phyloP scores from a whole-genome alignment of 2,888 invertebrate genomes.

The Callyntrura guangdongensis region DNA sequence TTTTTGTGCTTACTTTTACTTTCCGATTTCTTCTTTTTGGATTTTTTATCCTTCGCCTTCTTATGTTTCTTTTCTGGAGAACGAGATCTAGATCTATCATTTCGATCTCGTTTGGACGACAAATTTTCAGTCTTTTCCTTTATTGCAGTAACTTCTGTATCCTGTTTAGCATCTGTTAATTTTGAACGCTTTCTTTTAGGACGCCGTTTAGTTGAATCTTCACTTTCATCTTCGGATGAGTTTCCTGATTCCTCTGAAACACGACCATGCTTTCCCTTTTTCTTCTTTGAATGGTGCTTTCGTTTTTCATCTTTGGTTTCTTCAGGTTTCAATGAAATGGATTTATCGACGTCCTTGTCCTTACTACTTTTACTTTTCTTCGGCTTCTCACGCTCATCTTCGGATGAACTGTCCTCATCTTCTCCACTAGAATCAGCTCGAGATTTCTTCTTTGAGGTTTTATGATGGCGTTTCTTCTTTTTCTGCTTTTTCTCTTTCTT shows the following conservation, averaged over 20 bases:
- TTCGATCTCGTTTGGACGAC: constrained; percentile 47
- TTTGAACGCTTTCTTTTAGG: constrained; percentile 69
- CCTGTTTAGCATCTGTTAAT: constrained; percentile 47
- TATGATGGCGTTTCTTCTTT: constrained; percentile 72
- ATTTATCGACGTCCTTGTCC: constrained; percentile 65
- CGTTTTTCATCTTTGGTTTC: constrained; percentile 68
- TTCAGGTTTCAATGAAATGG: constrained; percentile 79
- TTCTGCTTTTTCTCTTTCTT: constrained; percentile 79
- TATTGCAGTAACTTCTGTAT: neutral
- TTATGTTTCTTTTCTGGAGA: constrained; percentile 65
- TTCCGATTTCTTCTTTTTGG: constrained; percentile 75
- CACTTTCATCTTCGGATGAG: constrained; percentile 71
- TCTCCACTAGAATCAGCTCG: constrained; percentile 82
- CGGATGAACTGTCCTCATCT: constrained; percentile 78
- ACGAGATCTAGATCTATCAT: constrained; percentile 55
- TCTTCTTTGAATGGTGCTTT: constrained; percentile 70
- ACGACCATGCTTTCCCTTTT: constrained; percentile 54
- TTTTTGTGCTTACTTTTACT: constrained; percentile 75
- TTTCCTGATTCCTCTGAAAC: constrained; percentile 66
- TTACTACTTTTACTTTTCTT: constrained; percentile 76
- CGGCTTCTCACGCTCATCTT: constrained; percentile 78
- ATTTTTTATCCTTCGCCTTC: constrained; percentile 70
- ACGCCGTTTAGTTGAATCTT: constrained; percentile 66
- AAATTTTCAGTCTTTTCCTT: constrained; percentile 35
- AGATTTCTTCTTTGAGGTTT: constrained; percentile 59